phyloP scores from a whole-genome alignment of 2,113 vertebrate species.

The Lontra canadensis region DNA sequence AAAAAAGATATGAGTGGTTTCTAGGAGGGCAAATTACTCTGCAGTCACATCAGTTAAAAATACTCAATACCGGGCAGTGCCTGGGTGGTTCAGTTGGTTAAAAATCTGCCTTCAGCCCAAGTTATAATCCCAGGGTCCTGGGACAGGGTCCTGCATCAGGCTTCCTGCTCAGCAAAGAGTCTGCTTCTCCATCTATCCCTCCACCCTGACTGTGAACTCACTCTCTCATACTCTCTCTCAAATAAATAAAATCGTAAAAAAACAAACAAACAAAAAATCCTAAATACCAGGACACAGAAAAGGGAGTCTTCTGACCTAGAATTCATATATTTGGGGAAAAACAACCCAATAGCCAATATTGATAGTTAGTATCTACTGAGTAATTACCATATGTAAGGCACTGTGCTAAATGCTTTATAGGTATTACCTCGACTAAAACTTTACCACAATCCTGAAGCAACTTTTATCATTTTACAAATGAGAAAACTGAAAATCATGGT shows the following conservation, averaged over 20 bases:
- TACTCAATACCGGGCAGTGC: not conserved
- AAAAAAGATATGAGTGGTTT: not conserved
- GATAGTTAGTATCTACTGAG: constrained; percentile 3
- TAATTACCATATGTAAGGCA: not conserved
- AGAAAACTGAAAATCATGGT: not conserved
- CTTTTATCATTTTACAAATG: not conserved
- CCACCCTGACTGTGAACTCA: not conserved
- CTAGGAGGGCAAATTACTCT: constrained; percentile 16
- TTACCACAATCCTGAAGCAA: constrained; percentile 13
- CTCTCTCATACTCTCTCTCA: too few relatives aligned
- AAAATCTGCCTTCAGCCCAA: not conserved
- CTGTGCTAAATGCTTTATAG: constrained; percentile 9
- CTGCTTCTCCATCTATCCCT: not conserved
- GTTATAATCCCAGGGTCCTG: not conserved
- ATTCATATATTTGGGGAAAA: not conserved
- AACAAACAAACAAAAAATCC: too few relatives aligned
- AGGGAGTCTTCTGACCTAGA: not conserved
- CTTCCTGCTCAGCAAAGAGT: not conserved
- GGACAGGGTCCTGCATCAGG: not conserved
- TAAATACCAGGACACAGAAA: not conserved
- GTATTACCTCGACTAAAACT: constrained; percentile 4
- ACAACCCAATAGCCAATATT: not conserved
- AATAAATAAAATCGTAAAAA: not conserved
- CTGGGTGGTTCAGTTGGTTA: not conserved
- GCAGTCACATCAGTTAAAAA: constrained; percentile 22